A percentile compares a stretch with the other conserved stretches of the same genome.
These are phyloP conservation scores for Scaptomyza parva DNA, from an alignment of 2,888 invertebrate species.

Conservation along the genomic window DNA sequence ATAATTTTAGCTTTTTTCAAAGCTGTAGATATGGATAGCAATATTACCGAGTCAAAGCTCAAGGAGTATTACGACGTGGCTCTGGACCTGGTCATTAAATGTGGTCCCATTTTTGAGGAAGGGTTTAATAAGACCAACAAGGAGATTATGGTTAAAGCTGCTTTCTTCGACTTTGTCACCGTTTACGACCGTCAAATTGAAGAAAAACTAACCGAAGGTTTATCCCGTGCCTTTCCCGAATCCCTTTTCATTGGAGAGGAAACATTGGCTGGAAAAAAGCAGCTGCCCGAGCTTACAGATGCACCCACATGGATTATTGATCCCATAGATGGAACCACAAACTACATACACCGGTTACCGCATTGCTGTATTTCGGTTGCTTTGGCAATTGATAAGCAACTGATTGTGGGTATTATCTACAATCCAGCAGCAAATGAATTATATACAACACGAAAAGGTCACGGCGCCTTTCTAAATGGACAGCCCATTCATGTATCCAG, in stretches of 20 bases:
- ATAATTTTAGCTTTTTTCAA: conserved; percentile 2
- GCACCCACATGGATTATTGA: conserved; percentile 94
- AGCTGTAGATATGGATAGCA: conserved; percentile 61
- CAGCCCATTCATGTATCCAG: conserved; percentile 85
- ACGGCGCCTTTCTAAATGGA: conserved; percentile 91
- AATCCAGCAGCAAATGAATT: conserved; percentile 90
- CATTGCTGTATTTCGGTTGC: conserved; percentile 89
- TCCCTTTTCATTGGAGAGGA: conserved; percentile 93
- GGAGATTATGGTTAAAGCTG: conserved; percentile 85
- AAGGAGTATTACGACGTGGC: conserved; percentile 76
- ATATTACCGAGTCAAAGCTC: conserved; percentile 66
- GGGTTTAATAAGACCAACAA: conserved; percentile 77
- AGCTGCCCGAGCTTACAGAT: conserved; percentile 86
- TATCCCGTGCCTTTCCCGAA: conserved; percentile 86
- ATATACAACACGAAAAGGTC: conserved; percentile 89
- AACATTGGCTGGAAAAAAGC: conserved; percentile 76
- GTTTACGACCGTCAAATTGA: conserved; percentile 91
- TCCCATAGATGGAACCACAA: conserved; percentile 95
- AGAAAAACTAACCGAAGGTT: conserved; percentile 87
- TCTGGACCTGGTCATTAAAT: conserved; percentile 73
- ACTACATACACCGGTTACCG: conserved; percentile 90
- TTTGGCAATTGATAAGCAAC: conserved; percentile 86
- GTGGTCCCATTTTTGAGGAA: conserved; percentile 77
- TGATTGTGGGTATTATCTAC: conserved; percentile 90
- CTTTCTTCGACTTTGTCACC: conserved; percentile 90